Base-by-base conservation (phyloP, 1,140 invertebrate genomes). In the Bacillus rossius region DNA sequence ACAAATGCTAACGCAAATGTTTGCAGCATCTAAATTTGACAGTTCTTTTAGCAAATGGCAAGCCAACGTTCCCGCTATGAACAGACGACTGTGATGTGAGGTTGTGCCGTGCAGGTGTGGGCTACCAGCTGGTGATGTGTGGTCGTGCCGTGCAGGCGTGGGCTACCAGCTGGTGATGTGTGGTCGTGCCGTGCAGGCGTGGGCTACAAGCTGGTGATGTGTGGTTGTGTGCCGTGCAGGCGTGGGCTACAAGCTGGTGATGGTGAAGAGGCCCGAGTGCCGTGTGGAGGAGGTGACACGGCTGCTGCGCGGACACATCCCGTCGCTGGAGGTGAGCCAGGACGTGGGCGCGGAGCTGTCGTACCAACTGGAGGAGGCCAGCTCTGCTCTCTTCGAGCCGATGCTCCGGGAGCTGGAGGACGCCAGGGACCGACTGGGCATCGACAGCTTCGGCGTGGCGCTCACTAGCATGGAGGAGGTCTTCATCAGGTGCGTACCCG, bases 381-480 rank as follows among this genome's bases (percentile, higher is more conserved):
- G 77, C 47, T 72, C 77, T 5, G 64, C 65, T 14, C 69, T 75
- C 58, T 86, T 85, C 67, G 65, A 71, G 37, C 62, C 57, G 4
- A 62, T 84, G 48, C 82, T 84, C 65, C 59, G 65, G 7, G 67
- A 77, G 20, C 57, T 84, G 7, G 79, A 83, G 47, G 37, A 64
- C 1, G 64, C 69, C 7, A 73, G 74, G 59, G 57, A 60, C 2
- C 60, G 70, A 29, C 65, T 82, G 19, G 76, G 75, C 3, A 78
- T 84, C 42, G 61, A 68, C n/a, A 81, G 76, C 55, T 81, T 75
- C 70, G 82, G 82, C 7, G 71, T 81, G 7, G 79, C 79, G 2
- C 73, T 80, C 3, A 82, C 81, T 8, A 84, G 82, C 8, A 81
- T 84, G 77, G 83, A 84, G 61, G 82, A 84, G 69, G 82, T 84